Evolutionary conservation across 2,888 invertebrate species (phyloP).

Genomic region (Adela reaumurella): DNA sequence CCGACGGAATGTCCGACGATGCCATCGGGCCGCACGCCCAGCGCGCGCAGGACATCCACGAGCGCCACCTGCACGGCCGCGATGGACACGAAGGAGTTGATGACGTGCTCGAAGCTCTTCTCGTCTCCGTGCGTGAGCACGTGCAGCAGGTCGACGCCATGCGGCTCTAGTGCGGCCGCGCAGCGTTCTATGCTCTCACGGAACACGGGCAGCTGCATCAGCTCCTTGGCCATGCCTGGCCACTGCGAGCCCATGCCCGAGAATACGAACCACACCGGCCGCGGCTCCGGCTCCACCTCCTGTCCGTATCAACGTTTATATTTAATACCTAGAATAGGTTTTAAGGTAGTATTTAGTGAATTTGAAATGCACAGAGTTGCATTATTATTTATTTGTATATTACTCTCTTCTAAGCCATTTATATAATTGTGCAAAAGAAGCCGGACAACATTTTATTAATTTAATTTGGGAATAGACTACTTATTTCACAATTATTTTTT

Average conservation of each 20-base stretch:
- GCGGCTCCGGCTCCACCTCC: conserved; percentile 56
- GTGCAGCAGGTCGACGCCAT: conserved; percentile 79
- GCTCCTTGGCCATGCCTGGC: too few relatives aligned
- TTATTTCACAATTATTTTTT: too few relatives aligned
- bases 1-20: conserved; percentile 97
- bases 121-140: conserved; percentile 74
- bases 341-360: too few relatives aligned
- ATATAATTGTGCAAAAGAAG: too few relatives aligned
- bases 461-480: too few relatives aligned
- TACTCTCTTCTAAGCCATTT: too few relatives aligned
- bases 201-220: conserved; percentile 82
- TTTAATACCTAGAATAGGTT: too few relatives aligned
- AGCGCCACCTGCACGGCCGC: too few relatives aligned
- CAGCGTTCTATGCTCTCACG: conserved; percentile 72
- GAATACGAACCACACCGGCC: conserved; percentile 93
- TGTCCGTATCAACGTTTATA: conserved; percentile 19
- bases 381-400: neutral
- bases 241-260: conserved; percentile 97
- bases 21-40: too few relatives aligned
- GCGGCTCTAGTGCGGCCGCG: conserved; percentile 71
- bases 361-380: conserved; percentile 9
- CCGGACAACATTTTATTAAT: too few relatives aligned
- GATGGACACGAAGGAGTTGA: too few relatives aligned
- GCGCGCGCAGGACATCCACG: conserved; percentile 63
- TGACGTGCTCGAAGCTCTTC: conserved; percentile 79